Conservation (phyloP, 92 coral and sea anemone species). For the Heteractis magnifica region DNA sequence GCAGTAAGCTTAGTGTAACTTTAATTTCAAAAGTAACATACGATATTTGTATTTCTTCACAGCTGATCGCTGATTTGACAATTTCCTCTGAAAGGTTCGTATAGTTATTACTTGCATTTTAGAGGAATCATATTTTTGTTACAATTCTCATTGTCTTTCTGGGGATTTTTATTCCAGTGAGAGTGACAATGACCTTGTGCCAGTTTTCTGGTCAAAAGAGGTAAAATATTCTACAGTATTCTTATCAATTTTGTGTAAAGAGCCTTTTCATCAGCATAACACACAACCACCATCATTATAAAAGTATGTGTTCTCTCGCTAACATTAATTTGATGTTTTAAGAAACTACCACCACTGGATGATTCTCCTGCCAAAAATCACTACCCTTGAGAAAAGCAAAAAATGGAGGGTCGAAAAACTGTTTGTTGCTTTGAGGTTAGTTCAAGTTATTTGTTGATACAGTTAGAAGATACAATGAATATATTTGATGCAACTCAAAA, state of each 20-base stretch:
- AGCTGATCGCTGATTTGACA: no score
- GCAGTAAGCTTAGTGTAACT: no score
- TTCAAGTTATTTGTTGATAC: no score
- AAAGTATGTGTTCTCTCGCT: neutral
- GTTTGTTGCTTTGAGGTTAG: neutral
- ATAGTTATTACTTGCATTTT: no score
- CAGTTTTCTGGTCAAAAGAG: neutral
- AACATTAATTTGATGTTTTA: neutral
- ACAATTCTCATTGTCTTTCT: neutral
- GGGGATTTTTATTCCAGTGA: neutral
- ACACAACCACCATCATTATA: neutral
- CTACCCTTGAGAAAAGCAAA: neutral
- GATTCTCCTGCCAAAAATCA: neutral
- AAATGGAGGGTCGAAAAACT: conserved; percentile 6
- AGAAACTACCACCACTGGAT: neutral
- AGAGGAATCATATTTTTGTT: no score
- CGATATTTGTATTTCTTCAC: no score
- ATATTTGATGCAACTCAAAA: no score
- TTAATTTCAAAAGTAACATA: no score
- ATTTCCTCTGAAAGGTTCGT: no score
- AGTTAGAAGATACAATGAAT: no score
- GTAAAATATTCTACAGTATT: neutral
- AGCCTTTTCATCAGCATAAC: neutral
- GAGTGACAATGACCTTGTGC: neutral
- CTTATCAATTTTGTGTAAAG: neutral